A percentile compares a stretch with the other conserved stretches of the same genome.
These are phyloP conservation scores for Carterocephalus palaemon DNA, from an alignment of 2,888 invertebrate species.

Conservation along the genomic window DNA sequence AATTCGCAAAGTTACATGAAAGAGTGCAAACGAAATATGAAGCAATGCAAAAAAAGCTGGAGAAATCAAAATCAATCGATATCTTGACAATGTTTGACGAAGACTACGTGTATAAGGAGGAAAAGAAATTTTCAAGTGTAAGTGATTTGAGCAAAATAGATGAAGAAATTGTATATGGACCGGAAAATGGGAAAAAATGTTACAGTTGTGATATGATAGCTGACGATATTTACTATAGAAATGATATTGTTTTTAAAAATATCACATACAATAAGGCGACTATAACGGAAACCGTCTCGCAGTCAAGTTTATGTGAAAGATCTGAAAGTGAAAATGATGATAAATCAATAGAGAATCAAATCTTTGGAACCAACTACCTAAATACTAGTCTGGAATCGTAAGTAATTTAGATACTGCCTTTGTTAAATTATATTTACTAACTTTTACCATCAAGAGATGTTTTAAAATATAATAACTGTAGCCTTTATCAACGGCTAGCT, in stretches of 20 bases:
- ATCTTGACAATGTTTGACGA: conserved; percentile 45
- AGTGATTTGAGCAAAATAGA: conserved; percentile 40
- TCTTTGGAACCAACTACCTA: conserved; percentile 44
- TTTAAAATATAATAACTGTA: no score
- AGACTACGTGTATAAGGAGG: conserved; percentile 42
- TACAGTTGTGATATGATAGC: conserved; percentile 6
- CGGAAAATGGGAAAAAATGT: conserved; percentile 27
- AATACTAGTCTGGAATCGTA: conserved; percentile 61
- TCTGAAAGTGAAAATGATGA: conserved; percentile 38
- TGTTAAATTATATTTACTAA: no score
- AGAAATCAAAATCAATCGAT: conserved; percentile 64
- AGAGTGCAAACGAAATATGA: conserved; percentile 61
- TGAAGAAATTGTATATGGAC: conserved; percentile 28
- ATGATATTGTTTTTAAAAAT: conserved; percentile 40
- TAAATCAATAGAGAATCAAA: conserved; percentile 33
- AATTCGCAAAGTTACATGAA: conserved; percentile 57
- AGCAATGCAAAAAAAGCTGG: conserved; percentile 61
- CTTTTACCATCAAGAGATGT: no score
- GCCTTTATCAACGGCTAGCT: no score
- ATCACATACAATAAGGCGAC: conserved; percentile 41
- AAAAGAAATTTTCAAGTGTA: conserved; percentile 39
- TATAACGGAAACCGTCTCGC: conserved; percentile 39
- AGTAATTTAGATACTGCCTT: conserved; percentile 45
- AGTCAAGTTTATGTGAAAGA: conserved; percentile 36
- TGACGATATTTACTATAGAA: conserved; percentile 4